Evolutionary conservation across 2,888 invertebrate genomes (phyloP), one percentile per base, ranked within the genome.

Genomic region (Allolobophora icterica): DNA sequence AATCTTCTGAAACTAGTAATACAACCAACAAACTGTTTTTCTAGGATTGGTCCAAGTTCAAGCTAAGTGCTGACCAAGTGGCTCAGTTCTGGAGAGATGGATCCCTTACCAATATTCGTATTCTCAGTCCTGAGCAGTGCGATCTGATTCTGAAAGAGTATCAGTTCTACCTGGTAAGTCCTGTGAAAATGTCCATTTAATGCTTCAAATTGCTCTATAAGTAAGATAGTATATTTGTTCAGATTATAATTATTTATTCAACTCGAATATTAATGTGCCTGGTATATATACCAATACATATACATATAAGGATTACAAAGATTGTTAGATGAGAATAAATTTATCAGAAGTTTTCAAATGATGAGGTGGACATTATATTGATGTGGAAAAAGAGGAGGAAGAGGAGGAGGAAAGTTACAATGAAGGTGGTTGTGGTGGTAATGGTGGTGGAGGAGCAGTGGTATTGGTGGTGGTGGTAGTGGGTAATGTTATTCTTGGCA

Each of bases 21-120:
- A 19, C 83, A 8, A 83, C 83, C 33, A 83, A 84, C 30, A n/a
- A 19, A 87, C 34, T 87, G 87, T 87, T 87, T 35, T 38, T 35
- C 24, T 35, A 89, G 17, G 93, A 92, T 24, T 94, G 93, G 93
- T 91, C 84, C 35, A 92, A 90, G 45, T 93, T 92, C 84, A 92
- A 93, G 90, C 90, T 94, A 90, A 92, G 92, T 35, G 91, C 92
- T n/a, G 94, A 94, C 15, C 93, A 94, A 91, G 92, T 94, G 15
- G 92, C 92, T 1, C 91, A 93, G 93, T 95, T 94, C 91, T 93
- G 94, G 94, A 92, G 91, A 58, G 94, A 94, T 92, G 95, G 95
- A 8, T 94, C 92, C 90, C 92, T 95, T n/a, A 92, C 93, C 21
- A 93, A 94, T 87, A 91, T 94, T 1, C 94, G 94, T 2, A 92